Percentiles rank a stretch among this genome's conserved stretches.
phyloP scores from a whole-genome alignment of 2,797 vertebrate species.

The Protonibea diacanthus region DNA sequence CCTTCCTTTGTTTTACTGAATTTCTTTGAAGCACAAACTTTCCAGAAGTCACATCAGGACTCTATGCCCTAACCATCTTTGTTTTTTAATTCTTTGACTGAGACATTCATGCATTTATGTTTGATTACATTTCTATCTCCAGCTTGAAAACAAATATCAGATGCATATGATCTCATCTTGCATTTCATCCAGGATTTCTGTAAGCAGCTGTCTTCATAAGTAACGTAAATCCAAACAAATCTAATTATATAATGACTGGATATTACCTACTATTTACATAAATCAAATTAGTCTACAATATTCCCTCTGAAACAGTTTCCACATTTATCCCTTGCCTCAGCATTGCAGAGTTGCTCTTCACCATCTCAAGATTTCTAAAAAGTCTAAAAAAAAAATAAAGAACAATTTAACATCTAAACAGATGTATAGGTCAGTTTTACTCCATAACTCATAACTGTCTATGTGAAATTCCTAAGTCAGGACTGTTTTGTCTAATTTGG shows the following conservation, averaged over 20 bases:
- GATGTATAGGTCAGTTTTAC: background rate
- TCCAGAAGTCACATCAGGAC: conserved; percentile 35
- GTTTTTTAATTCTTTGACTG: conserved; percentile 35
- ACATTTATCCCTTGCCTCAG: conserved; percentile 50
- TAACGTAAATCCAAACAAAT: conserved; percentile 71
- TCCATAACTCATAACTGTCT: background rate
- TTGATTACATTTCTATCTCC: conserved; percentile 63
- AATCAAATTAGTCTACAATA: conserved; percentile 59
- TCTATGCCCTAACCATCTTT: background rate
- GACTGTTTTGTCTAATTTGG: background rate
- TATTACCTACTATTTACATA: conserved; percentile 64
- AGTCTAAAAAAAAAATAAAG: background rate
- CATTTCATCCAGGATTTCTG: conserved; percentile 48
- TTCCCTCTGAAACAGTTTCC: conserved; percentile 61
- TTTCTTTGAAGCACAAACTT: background rate
- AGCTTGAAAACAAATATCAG: conserved; percentile 61
- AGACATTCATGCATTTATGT: conserved; percentile 36
- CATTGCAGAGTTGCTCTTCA: conserved; percentile 14
- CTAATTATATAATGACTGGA: conserved; percentile 59
- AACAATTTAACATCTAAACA: background rate
- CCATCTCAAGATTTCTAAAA: conserved; percentile 30
- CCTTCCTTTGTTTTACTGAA: background rate
- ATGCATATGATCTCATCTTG: conserved; percentile 62
- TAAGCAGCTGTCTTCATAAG: conserved; percentile 51
- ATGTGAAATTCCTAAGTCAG: background rate